These are phyloP conservation scores for Lomographa bimaculata DNA, from an alignment of 2,888 invertebrate genomes.

Conservation along the genomic window DNA sequence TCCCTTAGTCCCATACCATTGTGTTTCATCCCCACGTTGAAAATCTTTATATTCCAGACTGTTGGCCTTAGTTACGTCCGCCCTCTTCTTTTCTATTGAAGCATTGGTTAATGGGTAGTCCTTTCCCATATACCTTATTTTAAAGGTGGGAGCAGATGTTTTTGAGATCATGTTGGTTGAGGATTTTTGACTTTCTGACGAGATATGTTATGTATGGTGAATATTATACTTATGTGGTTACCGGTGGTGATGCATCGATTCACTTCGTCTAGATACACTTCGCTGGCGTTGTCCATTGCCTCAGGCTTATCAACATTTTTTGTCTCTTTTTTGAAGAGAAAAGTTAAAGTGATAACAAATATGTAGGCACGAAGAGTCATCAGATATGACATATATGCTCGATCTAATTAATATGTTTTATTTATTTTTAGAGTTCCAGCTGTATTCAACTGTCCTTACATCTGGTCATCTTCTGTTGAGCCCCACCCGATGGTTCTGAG, in stretches of 20 bases:
- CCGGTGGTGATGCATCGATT: neutral
- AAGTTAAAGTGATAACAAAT: too few species aligned
- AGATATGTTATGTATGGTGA: neutral
- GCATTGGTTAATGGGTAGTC: neutral
- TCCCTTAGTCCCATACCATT: too few species aligned
- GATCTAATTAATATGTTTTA: too few species aligned
- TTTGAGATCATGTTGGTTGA: neutral
- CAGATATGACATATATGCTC: too few species aligned
- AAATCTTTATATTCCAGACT: too few species aligned
- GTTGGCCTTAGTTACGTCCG: neutral
- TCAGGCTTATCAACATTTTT: too few species aligned
- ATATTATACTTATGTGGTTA: neutral
- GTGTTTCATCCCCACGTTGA: too few species aligned
- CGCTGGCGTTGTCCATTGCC: too few species aligned
- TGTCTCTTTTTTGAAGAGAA: too few species aligned
- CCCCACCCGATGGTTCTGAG: conserved; percentile 44
- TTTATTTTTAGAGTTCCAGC: conserved; percentile 45
- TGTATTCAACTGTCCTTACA: conserved; percentile 48
- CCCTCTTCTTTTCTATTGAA: too few species aligned
- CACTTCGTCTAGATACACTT: neutral
- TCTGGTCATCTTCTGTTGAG: conserved; percentile 53
- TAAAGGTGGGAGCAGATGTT: neutral
- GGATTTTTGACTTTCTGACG: too few species aligned
- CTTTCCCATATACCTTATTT: neutral
- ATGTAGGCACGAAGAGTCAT: too few species aligned